Evolutionary conservation across 2,113 vertebrate genomes (phyloP), one percentile per base, ranked within the genome.

Genomic region (Noctilio leporinus): DNA sequence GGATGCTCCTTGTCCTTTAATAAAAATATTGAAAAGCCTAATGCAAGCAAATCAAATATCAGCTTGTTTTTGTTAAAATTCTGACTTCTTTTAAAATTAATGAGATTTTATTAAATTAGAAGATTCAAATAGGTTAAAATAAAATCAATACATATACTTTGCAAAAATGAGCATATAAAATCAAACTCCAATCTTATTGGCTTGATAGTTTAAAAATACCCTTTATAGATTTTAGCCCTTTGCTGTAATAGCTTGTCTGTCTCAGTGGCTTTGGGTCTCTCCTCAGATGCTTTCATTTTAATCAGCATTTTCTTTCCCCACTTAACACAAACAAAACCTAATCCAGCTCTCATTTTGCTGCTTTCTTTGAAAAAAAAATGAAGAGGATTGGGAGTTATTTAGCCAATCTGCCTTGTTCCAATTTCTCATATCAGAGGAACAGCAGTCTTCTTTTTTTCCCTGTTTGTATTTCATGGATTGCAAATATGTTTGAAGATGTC

Each of bases 401-500:
- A 92, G 93, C 92, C 96, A 94, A 78, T 94, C 95, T 96, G 94
- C 97, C 86, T 69, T 95, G 86, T 92, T 94, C 91, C 92, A 89
- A 7, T 96, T 97, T 97, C 51, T 95, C 2, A 10, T 93, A 97
- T 97, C 91, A 92, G 51, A 96, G 89, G 94, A 94, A 97, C 91
- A 91, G 89, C 64, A 12, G 92, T 93, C 73, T 93, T 94, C 86
- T 91, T 95, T 70, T 96, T 87, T 82, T 76, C 83, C 59, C 91
- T 96, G n/a, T n/a, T 98, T 95, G 14, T 94, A 96, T 95, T 96
- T 90, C 62, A 82, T 96, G 86, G 69, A 49, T 94, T 97, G 93
- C 94, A 98, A 96, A 97, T 94, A 96, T 83, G 89, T 97, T 96
- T 97, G 95, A 95, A 95, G 96, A 96, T 86, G 95, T 96, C 96